Conservation (phyloP, 1,140 invertebrate species). For the Megalonaias nervosa region DNA sequence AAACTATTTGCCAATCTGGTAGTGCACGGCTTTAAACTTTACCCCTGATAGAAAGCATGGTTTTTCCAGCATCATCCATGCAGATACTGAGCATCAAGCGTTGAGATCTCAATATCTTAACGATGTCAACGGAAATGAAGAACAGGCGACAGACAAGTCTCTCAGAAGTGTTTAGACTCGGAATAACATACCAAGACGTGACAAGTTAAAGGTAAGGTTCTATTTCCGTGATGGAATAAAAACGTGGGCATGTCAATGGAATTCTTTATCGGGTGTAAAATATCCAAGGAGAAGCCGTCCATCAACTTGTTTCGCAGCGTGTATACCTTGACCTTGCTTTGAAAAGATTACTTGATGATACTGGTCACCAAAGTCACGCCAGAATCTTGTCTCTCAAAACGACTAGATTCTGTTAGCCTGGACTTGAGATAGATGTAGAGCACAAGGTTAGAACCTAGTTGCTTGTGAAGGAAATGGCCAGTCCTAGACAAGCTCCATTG, state of each 20-base stretch:
- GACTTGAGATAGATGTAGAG: slow-evolving; percentile 4
- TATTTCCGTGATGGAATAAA: slow-evolving; percentile 18
- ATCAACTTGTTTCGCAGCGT: slow-evolving; percentile 21
- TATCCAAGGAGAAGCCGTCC: background rate
- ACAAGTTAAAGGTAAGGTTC: background rate
- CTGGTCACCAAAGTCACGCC: slow-evolving; percentile 1
- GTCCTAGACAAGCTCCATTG: background rate
- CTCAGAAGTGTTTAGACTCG: background rate
- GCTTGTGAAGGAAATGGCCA: slow-evolving; percentile 15
- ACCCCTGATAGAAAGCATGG: background rate
- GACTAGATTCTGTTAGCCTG: slow-evolving; percentile 26
- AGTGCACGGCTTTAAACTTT: background rate
- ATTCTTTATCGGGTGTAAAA: slow-evolving; percentile 14
- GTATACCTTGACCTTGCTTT: slow-evolving; percentile 4
- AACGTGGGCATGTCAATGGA: slow-evolving; percentile 12
- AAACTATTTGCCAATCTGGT: background rate
- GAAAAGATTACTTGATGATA: slow-evolving; percentile 31
- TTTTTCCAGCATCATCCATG: background rate
- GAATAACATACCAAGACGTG: background rate
- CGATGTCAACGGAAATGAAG: background rate
- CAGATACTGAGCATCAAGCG: background rate
- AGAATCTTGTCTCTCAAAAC: background rate
- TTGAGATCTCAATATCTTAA: background rate
- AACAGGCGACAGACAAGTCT: background rate
- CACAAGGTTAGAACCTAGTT: background rate